These are phyloP conservation scores for Rhinoraja longicauda DNA, from an alignment of 2,797 vertebrate genomes.

Conservation along the genomic window DNA sequence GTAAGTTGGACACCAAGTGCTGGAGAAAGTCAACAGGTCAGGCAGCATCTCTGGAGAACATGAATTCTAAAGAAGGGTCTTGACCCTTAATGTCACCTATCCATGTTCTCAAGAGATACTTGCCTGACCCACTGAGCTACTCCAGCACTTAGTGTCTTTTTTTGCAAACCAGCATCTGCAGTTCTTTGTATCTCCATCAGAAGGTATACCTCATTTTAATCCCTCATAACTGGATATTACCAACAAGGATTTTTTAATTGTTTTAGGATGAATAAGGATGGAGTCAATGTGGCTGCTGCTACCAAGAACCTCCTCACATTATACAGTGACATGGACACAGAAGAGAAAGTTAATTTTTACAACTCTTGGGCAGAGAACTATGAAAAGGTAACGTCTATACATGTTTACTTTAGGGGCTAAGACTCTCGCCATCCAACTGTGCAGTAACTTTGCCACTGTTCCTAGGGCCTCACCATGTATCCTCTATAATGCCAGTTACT, in stretches of 20 bases:
- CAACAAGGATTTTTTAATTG: not conserved
- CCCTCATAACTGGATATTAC: not conserved
- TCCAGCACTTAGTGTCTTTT: too few species aligned
- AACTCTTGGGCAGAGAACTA: not conserved
- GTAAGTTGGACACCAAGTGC: too few species aligned
- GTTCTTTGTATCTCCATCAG: too few species aligned
- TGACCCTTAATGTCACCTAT: too few species aligned
- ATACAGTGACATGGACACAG: not conserved
- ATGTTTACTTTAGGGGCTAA: not conserved
- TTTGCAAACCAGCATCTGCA: too few species aligned
- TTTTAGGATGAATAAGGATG: not conserved
- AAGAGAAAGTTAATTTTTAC: not conserved
- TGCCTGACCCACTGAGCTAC: too few species aligned
- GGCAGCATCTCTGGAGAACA: too few species aligned
- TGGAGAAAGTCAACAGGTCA: too few species aligned
- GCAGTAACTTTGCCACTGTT: not conserved
- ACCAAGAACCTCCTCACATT: not conserved
- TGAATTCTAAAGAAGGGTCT: too few species aligned
- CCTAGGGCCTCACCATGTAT: not conserved
- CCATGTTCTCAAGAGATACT: too few species aligned
- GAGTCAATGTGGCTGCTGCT: not conserved
- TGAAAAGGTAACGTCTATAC: not conserved
- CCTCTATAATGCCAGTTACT: not conserved
- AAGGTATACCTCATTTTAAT: not conserved
- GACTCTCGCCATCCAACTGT: too few species aligned